Conservation (phyloP, 2,797 vertebrate species). For the Manis crassicaudata region DNA sequence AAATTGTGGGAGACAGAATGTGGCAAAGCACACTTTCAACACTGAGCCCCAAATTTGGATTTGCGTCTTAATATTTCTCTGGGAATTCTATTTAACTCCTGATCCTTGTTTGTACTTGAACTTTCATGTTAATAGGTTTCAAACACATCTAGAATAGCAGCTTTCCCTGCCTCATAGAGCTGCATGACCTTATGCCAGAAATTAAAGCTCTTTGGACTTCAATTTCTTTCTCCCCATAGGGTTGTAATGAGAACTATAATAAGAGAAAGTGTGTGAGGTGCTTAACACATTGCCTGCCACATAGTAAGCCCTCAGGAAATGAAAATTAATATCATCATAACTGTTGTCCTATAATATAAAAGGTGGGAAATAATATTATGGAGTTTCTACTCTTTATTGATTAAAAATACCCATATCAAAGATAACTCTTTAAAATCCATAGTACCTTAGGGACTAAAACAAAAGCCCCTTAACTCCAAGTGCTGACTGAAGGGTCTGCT, state of each 20-base stretch:
- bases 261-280: background rate
- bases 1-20: background rate
- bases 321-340: background rate
- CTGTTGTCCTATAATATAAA: background rate
- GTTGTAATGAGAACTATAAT: background rate
- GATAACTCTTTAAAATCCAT: slow-evolving; percentile 12
- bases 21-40: background rate
- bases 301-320: background rate
- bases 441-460: background rate
- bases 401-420: slow-evolving; percentile 20
- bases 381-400: background rate
- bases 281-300: background rate
- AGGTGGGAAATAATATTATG: background rate
- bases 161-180: background rate
- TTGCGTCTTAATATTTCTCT: background rate
- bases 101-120: background rate
- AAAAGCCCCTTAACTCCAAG: background rate
- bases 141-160: background rate
- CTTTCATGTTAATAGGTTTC: background rate
- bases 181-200: background rate
- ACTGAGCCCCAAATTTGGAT: background rate
- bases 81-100: background rate
- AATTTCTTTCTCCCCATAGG: background rate
- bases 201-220: background rate
- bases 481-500: background rate